These are phyloP conservation scores for Vulpes ferrilata DNA, from an alignment of 2,113 vertebrate genomes.

Conservation along the genomic window DNA sequence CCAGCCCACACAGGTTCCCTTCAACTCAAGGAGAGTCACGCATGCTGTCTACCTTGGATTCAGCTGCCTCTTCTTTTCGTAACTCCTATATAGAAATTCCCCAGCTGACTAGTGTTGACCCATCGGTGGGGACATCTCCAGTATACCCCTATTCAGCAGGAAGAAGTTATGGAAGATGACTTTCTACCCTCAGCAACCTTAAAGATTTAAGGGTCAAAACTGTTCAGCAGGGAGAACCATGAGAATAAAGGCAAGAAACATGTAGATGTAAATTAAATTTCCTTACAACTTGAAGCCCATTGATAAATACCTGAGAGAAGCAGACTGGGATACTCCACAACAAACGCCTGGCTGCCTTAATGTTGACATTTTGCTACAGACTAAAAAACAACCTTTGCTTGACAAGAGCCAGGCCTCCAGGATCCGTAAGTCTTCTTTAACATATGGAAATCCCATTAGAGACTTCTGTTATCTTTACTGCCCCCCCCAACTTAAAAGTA, in stretches of 20 bases:
- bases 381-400: background rate
- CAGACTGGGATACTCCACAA: background rate
- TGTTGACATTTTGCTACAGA: background rate
- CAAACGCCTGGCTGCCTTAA: background rate
- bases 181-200: background rate
- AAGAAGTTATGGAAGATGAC: background rate
- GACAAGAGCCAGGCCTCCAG: background rate
- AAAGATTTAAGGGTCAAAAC: background rate
- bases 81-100: background rate
- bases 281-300: background rate
- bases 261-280: background rate
- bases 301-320: background rate
- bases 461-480: background rate
- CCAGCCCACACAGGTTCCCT: background rate
- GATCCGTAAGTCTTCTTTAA: background rate
- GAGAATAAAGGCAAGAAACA: background rate
- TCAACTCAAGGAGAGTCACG: background rate
- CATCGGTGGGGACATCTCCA: background rate
- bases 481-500: background rate
- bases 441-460: background rate
- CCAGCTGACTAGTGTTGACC: background rate
- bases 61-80: background rate
- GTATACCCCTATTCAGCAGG: background rate
- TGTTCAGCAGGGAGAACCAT: background rate
- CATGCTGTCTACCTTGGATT: background rate